A percentile compares a stretch with the other conserved stretches of the same genome.
Evolutionary conservation across 2,113 vertebrate genomes (phyloP).

Genomic region (Mesembrinibis cayennensis): DNA sequence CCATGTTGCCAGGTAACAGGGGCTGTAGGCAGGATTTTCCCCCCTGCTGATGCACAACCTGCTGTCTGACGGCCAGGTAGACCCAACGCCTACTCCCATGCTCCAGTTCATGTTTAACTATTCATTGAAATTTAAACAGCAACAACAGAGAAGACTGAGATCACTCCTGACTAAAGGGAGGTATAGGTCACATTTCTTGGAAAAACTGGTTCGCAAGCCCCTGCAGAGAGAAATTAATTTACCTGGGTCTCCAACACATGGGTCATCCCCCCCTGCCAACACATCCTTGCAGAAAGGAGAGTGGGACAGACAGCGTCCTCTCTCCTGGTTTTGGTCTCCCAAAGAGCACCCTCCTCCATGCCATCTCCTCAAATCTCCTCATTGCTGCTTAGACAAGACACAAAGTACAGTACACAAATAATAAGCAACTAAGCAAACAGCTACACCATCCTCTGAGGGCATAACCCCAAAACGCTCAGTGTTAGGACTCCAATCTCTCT

Average conservation of each 20-base stretch:
- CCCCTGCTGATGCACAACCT: neutral
- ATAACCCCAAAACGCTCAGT: neutral
- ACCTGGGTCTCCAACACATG: neutral
- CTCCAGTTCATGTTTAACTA: neutral
- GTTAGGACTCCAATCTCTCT: neutral
- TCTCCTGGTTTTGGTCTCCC: neutral
- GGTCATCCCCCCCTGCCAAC: neutral
- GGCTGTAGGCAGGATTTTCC: neutral
- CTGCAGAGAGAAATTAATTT: neutral
- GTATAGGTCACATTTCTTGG: neutral
- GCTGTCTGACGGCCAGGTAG: accelerated
- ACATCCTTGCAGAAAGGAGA: neutral
- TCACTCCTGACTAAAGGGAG: neutral
- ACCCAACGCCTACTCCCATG: neutral
- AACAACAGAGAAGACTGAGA: neutral
- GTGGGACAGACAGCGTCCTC: neutral
- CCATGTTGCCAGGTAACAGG: neutral
- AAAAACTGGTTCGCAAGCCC: neutral
- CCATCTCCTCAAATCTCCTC: neutral
- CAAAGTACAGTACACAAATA: neutral
- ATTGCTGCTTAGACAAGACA: neutral
- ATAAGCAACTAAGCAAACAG: neutral
- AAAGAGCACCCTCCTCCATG: neutral
- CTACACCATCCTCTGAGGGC: neutral
- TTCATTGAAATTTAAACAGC: neutral